Conservation (phyloP, 2,888 invertebrate genomes). For the Dicyrtoma fusca region DNA sequence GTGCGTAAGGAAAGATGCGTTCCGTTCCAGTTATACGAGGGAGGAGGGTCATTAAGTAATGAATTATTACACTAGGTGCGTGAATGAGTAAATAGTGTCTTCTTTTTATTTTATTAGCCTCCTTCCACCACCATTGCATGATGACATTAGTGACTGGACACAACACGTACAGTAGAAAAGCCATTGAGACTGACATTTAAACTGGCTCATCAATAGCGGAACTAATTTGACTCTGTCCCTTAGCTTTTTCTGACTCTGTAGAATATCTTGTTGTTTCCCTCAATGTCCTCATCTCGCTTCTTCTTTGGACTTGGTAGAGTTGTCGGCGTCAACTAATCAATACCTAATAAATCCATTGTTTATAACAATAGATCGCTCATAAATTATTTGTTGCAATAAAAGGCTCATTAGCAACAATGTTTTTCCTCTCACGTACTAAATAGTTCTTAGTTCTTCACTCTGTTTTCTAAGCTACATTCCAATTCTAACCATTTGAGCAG, state of each 20-base stretch:
- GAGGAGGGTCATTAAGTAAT: not conserved
- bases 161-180: too few species aligned
- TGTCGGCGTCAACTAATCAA: constrained; percentile 32
- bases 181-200: not conserved
- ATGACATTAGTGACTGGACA: constrained; percentile 1
- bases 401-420: constrained; percentile 19
- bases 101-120: constrained; percentile 2
- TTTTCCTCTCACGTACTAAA: constrained; percentile 11
- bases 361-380: constrained; percentile 23
- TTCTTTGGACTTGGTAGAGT: not conserved
- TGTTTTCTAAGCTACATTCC: too few species aligned
- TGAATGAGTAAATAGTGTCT: constrained; percentile 19
- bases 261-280: not conserved
- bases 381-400: constrained; percentile 21
- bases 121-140: constrained; percentile 7
- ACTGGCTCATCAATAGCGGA: constrained; percentile 12
- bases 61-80: constrained; percentile 3
- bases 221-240: not conserved
- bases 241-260: not conserved
- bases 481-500: too few species aligned
- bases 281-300: not conserved
- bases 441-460: too few species aligned
- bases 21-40: too few species aligned
- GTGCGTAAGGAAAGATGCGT: too few species aligned
- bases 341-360: constrained; percentile 33